These are phyloP conservation scores for Catharus fuscescens DNA, from an alignment of 2,113 vertebrate genomes.

Conservation along the genomic window DNA sequence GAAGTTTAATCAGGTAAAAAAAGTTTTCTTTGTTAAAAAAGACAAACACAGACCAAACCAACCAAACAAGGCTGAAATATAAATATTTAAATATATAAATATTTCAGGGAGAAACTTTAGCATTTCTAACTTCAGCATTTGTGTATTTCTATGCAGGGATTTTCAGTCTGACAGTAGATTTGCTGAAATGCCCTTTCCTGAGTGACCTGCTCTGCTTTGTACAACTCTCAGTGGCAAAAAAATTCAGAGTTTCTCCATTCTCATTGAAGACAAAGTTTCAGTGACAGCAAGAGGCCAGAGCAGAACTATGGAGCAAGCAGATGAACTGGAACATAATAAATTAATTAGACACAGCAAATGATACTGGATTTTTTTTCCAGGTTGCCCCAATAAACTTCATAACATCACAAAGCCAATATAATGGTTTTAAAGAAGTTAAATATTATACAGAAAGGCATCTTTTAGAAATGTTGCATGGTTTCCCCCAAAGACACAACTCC, in stretches of 20 bases:
- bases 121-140: neutral
- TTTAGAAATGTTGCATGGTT: accelerated
- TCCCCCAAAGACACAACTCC: neutral
- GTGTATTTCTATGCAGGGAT: neutral
- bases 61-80: neutral
- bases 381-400: neutral
- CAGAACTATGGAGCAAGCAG: neutral
- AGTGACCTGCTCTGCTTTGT: neutral
- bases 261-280: neutral
- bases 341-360: neutral
- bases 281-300: neutral
- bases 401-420: neutral
- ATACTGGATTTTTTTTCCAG: neutral
- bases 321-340: neutral
- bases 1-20: neutral
- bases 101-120: neutral
- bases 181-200: neutral
- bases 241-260: neutral
- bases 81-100: no score
- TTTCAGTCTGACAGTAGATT: neutral
- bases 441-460: neutral
- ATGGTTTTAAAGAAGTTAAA: neutral
- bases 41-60: neutral
- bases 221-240: neutral
- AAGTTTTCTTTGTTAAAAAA: neutral